Percentiles rank a stretch among this genome's conserved stretches.
Evolutionary conservation across 1,140 invertebrate genomes (phyloP).

Genomic region (Nomia melanderi): DNA sequence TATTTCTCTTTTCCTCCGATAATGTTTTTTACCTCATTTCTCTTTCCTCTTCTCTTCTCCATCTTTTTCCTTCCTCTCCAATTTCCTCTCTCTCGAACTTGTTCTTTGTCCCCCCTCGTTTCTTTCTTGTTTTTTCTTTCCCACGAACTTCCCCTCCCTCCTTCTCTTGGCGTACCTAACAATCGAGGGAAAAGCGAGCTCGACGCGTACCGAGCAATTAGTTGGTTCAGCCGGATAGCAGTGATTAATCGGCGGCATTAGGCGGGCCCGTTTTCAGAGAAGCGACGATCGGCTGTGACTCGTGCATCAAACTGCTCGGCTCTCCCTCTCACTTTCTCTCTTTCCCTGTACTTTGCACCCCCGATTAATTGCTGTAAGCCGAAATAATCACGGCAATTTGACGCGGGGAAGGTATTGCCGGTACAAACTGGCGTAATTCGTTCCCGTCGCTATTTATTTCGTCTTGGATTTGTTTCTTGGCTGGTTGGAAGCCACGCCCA

Average conservation of each 20-base stretch:
- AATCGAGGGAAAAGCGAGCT: not conserved
- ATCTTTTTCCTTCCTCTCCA: no score
- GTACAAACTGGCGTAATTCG: not conserved
- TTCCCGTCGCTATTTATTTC: conserved; percentile 1
- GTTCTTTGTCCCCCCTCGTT: no score
- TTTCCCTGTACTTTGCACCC: not conserved
- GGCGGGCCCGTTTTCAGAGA: conserved; percentile 28
- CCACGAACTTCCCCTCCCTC: not conserved
- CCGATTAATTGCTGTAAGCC: conserved; percentile 40
- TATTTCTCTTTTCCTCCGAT: no score
- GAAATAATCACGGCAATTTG: conserved; percentile 43
- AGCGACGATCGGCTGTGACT: conserved; percentile 30
- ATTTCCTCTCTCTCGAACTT: no score
- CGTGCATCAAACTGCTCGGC: conserved; percentile 9
- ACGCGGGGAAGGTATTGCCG: conserved; percentile 1
- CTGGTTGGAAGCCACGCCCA: not conserved
- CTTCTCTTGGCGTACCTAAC: not conserved
- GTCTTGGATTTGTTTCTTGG: not conserved
- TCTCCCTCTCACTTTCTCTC: no score
- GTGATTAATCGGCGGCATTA: conserved; percentile 49
- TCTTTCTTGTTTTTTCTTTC: not conserved
- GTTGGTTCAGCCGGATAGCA: conserved; percentile 18
- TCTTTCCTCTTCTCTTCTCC: no score
- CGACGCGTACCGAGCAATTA: conserved; percentile 36
- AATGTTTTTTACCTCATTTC: no score